Evolutionary conservation across 2,888 invertebrate species (phyloP), one percentile per base, ranked within the genome.

Genomic region (Microplitis deprimator): DNA sequence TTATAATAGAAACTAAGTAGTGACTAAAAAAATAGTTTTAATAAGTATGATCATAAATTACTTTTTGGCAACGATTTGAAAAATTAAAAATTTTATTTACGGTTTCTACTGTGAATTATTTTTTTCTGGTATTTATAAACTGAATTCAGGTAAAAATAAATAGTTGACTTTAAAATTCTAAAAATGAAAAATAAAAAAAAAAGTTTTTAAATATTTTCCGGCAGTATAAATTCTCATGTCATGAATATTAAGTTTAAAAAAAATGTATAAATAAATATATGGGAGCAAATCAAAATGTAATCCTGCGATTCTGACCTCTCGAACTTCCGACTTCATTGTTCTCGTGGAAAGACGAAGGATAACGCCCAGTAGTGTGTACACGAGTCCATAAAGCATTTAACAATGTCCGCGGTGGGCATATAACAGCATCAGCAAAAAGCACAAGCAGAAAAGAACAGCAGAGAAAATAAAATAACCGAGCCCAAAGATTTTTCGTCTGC

Each of bases 361-460:
- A 40, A 72, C 41, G 38, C 40, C 68, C 68, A 68, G 68, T 68
- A 70, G 70, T 70, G 50, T 73, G 62, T 67, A 68, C 68, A 74
- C 38, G 13, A 68, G 79, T 77, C 79, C 82, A 82, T 80, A 84
- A 85, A 84, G 78, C 79, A 82, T 81, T 86, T 83, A 85, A 86
- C 83, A 85, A 81, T 76, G 75, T 40, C 61, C 67, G 13, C 50
- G 50, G 50, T 1, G 50, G 13, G 13, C 50, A 50, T 50, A 50
- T 1, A 50, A 50, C 50, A 50, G 50, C 50, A 50, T 13, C 50
- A 50, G 50, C 50, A 50, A 50, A 13, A 13, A 50, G 13, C 50
- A 50, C 10, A 50, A 50, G 50, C 50, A 50, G 50, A 50, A 50
- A 50, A 50, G 50, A 50, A 50, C 50, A 50, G 50, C 13, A 50